phyloP scores from a whole-genome alignment of 2,888 invertebrate species.

The Chymomyza fuscimana region DNA sequence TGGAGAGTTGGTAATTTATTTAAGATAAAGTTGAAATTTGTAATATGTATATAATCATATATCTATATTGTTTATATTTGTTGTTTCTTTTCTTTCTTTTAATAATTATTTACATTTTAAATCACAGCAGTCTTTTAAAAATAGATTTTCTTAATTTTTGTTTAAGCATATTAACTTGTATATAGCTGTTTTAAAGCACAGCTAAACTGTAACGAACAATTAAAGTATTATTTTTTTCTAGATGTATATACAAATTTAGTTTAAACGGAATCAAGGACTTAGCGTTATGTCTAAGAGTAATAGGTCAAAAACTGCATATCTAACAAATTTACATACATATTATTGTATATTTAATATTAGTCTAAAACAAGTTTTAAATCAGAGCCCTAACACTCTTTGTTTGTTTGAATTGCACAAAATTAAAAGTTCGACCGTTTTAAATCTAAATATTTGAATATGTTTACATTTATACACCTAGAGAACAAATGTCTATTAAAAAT shows the following conservation, averaged over 20 bases:
- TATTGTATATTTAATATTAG: neutral
- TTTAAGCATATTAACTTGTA: constrained; percentile 40
- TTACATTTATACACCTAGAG: neutral
- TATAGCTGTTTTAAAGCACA: constrained; percentile 17
- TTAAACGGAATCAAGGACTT: constrained; percentile 60
- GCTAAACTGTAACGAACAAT: constrained; percentile 50
- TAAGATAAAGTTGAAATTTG: constrained; percentile 70
- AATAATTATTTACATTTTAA: constrained; percentile 74
- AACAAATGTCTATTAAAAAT: constrained; percentile 32
- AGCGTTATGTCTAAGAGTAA: constrained; percentile 43
- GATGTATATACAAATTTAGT: constrained; percentile 24
- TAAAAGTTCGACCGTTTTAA: constrained; percentile 3
- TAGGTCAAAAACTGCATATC: constrained; percentile 52
- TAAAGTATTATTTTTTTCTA: constrained; percentile 38
- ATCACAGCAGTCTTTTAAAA: constrained; percentile 79
- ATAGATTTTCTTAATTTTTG: constrained; percentile 53
- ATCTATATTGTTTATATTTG: constrained; percentile 61
- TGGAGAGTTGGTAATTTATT: constrained; percentile 73
- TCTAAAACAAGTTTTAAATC: neutral
- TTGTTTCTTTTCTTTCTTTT: constrained; percentile 52
- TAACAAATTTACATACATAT: neutral
- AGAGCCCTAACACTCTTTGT: neutral
- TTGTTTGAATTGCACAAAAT: constrained; percentile 10
- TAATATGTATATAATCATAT: constrained; percentile 61
- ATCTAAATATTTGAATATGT: constrained; percentile 28